phyloP scores from a whole-genome alignment of 2,888 invertebrate species.

The Epirrita christyi region DNA sequence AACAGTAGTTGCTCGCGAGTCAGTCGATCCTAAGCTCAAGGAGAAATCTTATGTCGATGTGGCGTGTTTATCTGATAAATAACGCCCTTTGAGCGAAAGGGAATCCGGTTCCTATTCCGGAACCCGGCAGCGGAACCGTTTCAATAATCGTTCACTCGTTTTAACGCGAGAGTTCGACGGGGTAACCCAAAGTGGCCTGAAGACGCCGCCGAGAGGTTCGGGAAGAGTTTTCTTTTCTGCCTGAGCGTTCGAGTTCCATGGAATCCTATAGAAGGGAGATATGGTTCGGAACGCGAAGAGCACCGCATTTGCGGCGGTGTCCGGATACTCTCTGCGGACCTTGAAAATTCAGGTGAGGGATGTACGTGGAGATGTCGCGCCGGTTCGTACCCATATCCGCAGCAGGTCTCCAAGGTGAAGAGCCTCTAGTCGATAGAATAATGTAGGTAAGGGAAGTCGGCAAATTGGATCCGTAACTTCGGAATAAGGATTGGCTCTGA shows the following conservation, averaged over 20 bases:
- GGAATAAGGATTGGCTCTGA: slow-evolving; percentile 91
- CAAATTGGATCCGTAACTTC: slow-evolving; percentile 88
- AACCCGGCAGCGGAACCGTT: slow-evolving; percentile 84
- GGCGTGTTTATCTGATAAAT: slow-evolving; percentile 59
- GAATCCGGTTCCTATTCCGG: slow-evolving; percentile 86
- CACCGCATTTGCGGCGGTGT: slow-evolving; percentile 55
- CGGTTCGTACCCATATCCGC: slow-evolving; percentile 83
- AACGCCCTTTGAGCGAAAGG: slow-evolving; percentile 76
- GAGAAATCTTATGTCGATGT: slow-evolving; percentile 65
- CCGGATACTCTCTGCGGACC: slow-evolving; percentile 61
- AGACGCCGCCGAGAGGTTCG: slow-evolving; percentile 82
- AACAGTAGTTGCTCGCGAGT: slow-evolving; percentile 84
- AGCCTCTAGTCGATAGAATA: slow-evolving; percentile 87
- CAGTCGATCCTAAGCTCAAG: slow-evolving; percentile 85
- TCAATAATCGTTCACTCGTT: slow-evolving; percentile 63
- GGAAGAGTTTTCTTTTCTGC: slow-evolving; percentile 75
- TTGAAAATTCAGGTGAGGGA: slow-evolving; percentile 65
- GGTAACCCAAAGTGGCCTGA: slow-evolving; percentile 80
- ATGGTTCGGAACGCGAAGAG: slow-evolving; percentile 74
- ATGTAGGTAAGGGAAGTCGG: slow-evolving; percentile 89
- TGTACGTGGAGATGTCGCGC: slow-evolving; percentile 59
- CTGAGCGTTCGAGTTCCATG: slow-evolving; percentile 78
- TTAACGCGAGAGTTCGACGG: slow-evolving; percentile 49
- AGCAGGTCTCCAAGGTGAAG: slow-evolving; percentile 91
- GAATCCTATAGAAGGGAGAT: slow-evolving; percentile 81